These are phyloP conservation scores for Tenthredo mesomela DNA, from an alignment of 2,888 invertebrate species.

Conservation along the genomic window DNA sequence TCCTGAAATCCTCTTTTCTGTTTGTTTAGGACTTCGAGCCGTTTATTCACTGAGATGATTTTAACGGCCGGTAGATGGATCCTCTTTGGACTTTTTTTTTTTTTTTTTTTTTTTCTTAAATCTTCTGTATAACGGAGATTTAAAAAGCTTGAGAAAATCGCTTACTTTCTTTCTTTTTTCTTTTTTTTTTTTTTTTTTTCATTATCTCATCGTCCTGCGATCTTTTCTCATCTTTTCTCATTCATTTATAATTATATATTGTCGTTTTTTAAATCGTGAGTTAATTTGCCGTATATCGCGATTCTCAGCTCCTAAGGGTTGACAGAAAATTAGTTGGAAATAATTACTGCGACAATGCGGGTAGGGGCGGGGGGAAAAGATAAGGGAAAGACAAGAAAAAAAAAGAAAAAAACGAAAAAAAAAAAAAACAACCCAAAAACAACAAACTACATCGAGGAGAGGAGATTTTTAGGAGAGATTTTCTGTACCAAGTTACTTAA, in stretches of 20 bases:
- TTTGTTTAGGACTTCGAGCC: constrained; percentile 43
- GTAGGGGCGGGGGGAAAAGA: no score
- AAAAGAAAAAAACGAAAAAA: background rate
- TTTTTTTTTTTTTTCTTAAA: background rate
- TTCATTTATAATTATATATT: background rate
- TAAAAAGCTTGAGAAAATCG: background rate
- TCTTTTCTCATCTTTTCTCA: background rate
- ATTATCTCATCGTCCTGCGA: background rate
- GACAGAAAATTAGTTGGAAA: background rate
- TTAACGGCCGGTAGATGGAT: background rate
- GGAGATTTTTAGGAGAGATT: background rate
- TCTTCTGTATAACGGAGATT: background rate
- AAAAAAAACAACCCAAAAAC: background rate
- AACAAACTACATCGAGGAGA: background rate
- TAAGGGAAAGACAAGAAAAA: background rate
- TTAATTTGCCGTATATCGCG: no score
- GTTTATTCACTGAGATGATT: constrained; percentile 39
- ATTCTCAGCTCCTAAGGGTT: background rate
- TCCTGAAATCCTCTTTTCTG: background rate
- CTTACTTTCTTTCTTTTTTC: background rate
- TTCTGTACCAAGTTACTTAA: background rate
- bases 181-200: background rate
- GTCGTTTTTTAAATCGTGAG: background rate
- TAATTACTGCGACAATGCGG: background rate
- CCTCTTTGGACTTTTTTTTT: background rate